phyloP scores from a whole-genome alignment of 2,113 vertebrate genomes.

The Proterorhinus semilunaris region DNA sequence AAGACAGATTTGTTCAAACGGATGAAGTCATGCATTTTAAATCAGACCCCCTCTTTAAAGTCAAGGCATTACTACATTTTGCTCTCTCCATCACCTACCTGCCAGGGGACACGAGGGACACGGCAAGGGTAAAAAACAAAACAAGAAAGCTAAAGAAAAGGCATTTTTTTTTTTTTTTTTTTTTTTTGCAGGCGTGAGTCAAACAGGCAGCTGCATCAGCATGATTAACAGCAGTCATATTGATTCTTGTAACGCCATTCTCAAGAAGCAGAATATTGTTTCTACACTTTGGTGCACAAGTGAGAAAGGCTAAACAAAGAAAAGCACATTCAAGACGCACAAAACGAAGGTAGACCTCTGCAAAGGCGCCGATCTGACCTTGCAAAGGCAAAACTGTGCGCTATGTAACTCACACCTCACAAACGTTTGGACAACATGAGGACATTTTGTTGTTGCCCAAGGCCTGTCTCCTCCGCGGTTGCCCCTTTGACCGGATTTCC shows the following conservation, averaged over 20 bases:
- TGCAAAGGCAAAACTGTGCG: too few relatives aligned
- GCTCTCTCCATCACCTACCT: slow-evolving; percentile 34
- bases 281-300: neutral
- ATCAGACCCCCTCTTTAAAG: slow-evolving; percentile 17
- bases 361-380: too few relatives aligned
- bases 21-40: slow-evolving; percentile 38
- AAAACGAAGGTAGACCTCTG: neutral
- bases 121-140: slow-evolving; percentile 14
- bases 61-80: slow-evolving; percentile 22
- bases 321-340: neutral
- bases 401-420: too few relatives aligned
- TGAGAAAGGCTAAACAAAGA: neutral
- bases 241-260: slow-evolving; percentile 45
- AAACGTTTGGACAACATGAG: neutral
- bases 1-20: slow-evolving; percentile 29
- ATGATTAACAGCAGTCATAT: slow-evolving; percentile 43
- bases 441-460: slow-evolving; percentile 43
- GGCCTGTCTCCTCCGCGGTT: slow-evolving; percentile 1
- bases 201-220: slow-evolving; percentile 32
- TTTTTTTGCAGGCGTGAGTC: slow-evolving; percentile 3
- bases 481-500: slow-evolving; percentile 4
- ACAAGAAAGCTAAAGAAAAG: slow-evolving; percentile 45
- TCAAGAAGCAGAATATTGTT: slow-evolving; percentile 32
- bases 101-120: slow-evolving; percentile 33
- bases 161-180: slow-evolving; percentile 16